Base-by-base conservation (phyloP, 1,140 invertebrate species). In the Caenorhabditis latens region DNA sequence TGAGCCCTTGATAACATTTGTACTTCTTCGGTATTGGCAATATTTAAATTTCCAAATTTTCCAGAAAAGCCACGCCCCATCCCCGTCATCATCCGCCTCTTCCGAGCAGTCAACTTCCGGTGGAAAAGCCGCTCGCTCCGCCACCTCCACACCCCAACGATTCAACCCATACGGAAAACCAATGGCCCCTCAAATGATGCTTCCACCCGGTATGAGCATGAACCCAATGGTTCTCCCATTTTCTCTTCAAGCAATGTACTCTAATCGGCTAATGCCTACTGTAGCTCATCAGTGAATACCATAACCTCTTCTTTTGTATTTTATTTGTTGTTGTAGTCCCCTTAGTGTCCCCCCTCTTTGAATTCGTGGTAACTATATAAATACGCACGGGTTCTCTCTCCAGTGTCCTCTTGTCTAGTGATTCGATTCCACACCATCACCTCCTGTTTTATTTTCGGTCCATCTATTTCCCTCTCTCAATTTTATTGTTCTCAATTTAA, bases 51-150 rank as follows among this genome's bases (percentile, higher is more conserved):
- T 8, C 16, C 50, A 53, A 53, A 53, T 75, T 75, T 84, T 84
- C 21, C 83, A 84, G 83, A 71, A 71, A 61, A 53, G 42, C 14
- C 86, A 86, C 50, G 82, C 86, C 24, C 86, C 86, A 42, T 86
- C 86, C 11, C 86, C 86, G 24, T 71, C 86, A 42, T 57, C 42
- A 16, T 83, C 85, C 11, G 32, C 87, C 3, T 71, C 86, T 1
- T 79, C 71, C 14, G 71, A 79, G 53, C 71, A 16, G 24, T 79
- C 67, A 5, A 71, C 71, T 13, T 79, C 71, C 11, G n/a, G 7
- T 11, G 71, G 71, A 50, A 79, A 79, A 50, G 71, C 71, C 11
- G 7, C 71, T 1, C 13, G 46, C 24, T 79, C 71, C n/a, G 14
- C 71, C 8, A 50, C 71, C 0, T n/a, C 71, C 4, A 79, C 71